Evolutionary conservation across 2,113 vertebrate genomes (phyloP), one percentile per base, ranked within the genome.

Genomic region (Haemorhous mexicanus): DNA sequence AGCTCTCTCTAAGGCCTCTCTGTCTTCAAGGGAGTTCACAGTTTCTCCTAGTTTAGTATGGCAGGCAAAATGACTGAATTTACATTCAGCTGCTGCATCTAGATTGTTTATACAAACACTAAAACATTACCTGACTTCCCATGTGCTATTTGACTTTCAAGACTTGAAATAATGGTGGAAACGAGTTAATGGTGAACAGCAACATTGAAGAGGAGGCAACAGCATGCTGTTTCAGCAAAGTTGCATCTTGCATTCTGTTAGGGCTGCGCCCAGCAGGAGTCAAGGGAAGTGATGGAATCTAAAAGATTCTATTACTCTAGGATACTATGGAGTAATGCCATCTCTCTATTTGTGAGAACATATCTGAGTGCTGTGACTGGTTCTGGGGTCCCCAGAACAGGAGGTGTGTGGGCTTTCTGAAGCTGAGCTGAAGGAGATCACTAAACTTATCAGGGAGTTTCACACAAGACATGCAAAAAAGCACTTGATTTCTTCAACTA

Each of bases 381-480:
- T 73, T 82, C 26, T 56, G 21, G 19, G 8, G 5, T 61, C 8
- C 20, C 5, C 3, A 15, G 17, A 72, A n/a, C 2, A 79, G 9
- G 64, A 70, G 37, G 3, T 3, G 7, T 9, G 16, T 58, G 19
- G 13, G 52, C n/a, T 24, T 30, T 5, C 8, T 62, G 32, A 49
- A 83, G 15, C 2, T 37, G 23, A 69, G 14, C 9, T 37, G 21
- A 7, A 41, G 28, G 16, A 87, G 33, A 33, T 19, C 22, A 15
- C 20, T 49, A 8, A 63, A 49, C 3, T 50, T 20, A 6, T 32
- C 16, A 62, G 9, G 18, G 55, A 49, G 5, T 28, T 74, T 66
- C 9, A 2, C 24, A 28, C 6, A 2, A 43, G 13, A 9, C 2
- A 3, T 26, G 37, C 3, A 6, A 53, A 32, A 80, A n/a, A 44